These are phyloP conservation scores for Orthonyx spaldingii DNA, from an alignment of 2,113 vertebrate species.

Conservation along the genomic window DNA sequence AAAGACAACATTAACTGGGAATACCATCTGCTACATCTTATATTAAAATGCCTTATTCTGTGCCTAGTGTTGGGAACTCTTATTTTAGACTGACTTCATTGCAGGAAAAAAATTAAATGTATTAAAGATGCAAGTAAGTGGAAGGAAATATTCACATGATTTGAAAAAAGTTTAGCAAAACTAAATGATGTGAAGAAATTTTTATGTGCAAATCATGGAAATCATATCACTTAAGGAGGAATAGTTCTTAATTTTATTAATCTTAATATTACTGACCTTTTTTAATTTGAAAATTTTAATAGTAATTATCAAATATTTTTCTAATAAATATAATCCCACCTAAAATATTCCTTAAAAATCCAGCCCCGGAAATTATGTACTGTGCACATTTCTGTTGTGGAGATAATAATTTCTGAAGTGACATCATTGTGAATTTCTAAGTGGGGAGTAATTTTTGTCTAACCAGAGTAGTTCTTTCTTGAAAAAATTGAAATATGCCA, in stretches of 20 bases:
- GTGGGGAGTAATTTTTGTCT: neutral
- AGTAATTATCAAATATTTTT: neutral
- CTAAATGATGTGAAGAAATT: neutral
- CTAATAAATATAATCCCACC: neutral
- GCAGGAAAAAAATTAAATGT: neutral
- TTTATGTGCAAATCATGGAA: neutral
- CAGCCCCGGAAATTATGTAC: neutral
- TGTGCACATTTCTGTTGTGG: neutral
- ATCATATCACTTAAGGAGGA: neutral
- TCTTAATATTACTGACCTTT: neutral
- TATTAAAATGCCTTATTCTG: neutral
- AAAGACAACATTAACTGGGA: neutral
- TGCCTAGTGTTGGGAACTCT: neutral
- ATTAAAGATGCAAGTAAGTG: neutral
- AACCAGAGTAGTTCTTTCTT: neutral
- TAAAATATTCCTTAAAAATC: neutral
- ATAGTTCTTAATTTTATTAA: neutral
- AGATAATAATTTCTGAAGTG: neutral
- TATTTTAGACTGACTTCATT: neutral
- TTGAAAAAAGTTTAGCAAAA: neutral
- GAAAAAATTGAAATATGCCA: neutral
- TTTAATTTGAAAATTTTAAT: neutral
- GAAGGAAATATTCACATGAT: neutral
- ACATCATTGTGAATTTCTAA: neutral
- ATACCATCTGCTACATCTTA: neutral